Evolutionary conservation across 2,797 vertebrate genomes (phyloP), one percentile per base, ranked within the genome.

Genomic region (Enoplosus armatus): DNA sequence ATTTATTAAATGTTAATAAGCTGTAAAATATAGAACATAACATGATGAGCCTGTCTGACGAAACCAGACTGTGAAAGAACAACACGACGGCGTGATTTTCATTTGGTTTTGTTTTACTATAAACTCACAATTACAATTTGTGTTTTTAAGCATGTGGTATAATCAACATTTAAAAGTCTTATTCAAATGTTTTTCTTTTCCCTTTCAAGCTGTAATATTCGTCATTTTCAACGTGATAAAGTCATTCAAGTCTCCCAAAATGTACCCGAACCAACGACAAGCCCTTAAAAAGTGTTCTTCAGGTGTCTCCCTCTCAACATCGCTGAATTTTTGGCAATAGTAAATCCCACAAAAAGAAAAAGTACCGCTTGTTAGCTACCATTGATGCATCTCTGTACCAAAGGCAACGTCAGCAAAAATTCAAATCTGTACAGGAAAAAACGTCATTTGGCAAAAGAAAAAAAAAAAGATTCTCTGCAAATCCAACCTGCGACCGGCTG

Each of bases 61-160:
- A 76, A 63, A 37, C 24, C 12, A n/a, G 62, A 9, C 5, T 8
- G 45, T 37, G 43, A 81, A 80, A 75, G 15, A 79, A 87, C 0
- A 15, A 87, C 73, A 82, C 31, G 6, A 69, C 53, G 15, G 3
- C 47, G 39, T 3, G 0, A 16, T 50, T 65, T 82, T 80, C 54
- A 58, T 84, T 87, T 82, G 22, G 15, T 83, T 93, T 90, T 79
- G 54, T 94, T 96, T 94, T 93, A 94, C 89, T 95, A 93, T 67
- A 95, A 96, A 95, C 84, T 90, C 87, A 93, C 88, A 94, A 90
- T 93, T 91, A 95, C 93, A 95, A 91, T 93, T 93, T 88, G 92
- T 94, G 92, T 95, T 80, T 93, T 90, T 85, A 93, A 93, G 92
- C 91, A 90, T 88, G 92, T 94, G 91, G 56, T 87, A 89, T 88